A percentile compares a stretch with the other conserved stretches of the same genome.
Conservation (phyloP, 53 echinoderm and acorn worm species). For the Henricia sp. region DNA sequence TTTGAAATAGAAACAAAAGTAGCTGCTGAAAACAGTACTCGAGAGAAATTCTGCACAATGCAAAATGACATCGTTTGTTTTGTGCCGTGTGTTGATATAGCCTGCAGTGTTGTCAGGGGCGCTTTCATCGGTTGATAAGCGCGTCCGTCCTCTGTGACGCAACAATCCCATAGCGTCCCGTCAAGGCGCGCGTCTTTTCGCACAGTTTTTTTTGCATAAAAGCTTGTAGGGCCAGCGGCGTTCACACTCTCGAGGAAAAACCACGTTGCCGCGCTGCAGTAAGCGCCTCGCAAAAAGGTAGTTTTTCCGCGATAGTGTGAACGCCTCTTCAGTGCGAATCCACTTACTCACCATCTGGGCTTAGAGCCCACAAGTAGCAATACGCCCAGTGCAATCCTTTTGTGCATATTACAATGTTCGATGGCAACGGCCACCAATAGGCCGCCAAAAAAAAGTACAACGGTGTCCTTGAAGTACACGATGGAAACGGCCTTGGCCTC, state of each 20-base stretch:
- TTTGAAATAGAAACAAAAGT: background rate
- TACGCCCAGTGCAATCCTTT: conserved; percentile 83
- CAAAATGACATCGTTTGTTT: conserved; percentile 30
- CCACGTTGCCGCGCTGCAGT: too few species aligned
- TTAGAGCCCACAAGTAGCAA: conserved; percentile 80
- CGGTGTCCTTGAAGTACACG: conserved; percentile 91
- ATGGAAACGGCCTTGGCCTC: conserved; percentile 74
- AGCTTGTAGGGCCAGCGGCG: too few species aligned
- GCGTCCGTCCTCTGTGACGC: conserved; percentile 6
- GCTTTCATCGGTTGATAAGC: conserved; percentile 8
- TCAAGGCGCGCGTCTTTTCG: too few species aligned
- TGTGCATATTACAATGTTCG: conserved; percentile 89
- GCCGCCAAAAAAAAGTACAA: conserved; percentile 83
- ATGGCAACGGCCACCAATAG: conserved; percentile 88
- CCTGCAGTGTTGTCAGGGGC: background rate
- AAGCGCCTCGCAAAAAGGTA: too few species aligned
- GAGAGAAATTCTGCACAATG: background rate
- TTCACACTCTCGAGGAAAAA: too few species aligned
- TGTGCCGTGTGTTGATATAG: background rate
- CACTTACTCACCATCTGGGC: conserved; percentile 73
- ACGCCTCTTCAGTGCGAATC: background rate
- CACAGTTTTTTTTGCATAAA: too few species aligned
- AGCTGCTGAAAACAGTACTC: background rate
- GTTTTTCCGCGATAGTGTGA: too few species aligned
- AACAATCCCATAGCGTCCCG: too few species aligned